A percentile compares a stretch with the other conserved stretches of the same genome.
Evolutionary conservation across 2,113 vertebrate species (phyloP).

Genomic region (Neotoma lepida): DNA sequence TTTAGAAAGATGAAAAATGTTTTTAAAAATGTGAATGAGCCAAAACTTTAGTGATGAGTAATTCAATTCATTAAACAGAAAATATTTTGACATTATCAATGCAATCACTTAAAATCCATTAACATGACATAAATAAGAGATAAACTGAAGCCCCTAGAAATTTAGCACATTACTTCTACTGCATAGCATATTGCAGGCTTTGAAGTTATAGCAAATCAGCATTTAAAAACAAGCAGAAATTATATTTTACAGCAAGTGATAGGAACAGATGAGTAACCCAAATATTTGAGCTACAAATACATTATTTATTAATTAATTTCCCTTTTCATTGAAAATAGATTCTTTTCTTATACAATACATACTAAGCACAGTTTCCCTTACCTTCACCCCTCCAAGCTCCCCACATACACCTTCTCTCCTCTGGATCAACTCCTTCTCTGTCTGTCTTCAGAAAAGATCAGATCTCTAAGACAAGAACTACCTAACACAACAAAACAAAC

Average conservation of each 20-base stretch:
- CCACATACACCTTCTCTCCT: background rate
- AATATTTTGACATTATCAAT: background rate
- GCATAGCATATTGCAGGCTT: background rate
- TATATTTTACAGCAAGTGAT: background rate
- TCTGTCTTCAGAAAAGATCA: background rate
- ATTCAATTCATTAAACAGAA: background rate
- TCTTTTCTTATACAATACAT: background rate
- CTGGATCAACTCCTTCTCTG: fast-evolving
- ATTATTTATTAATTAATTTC: background rate
- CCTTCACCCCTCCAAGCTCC: background rate
- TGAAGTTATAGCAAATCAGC: background rate
- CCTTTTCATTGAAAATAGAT: background rate
- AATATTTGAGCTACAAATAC: background rate
- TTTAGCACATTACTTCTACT: background rate
- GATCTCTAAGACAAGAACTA: background rate
- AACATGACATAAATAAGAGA: background rate
- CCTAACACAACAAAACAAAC: background rate
- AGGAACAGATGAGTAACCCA: background rate
- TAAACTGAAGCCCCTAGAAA: background rate
- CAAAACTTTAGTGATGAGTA: background rate
- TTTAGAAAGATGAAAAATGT: background rate
- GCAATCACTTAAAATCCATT: background rate
- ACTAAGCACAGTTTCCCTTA: background rate
- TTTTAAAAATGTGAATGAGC: background rate
- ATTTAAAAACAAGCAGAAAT: background rate